Percentiles rank a stretch among this genome's conserved stretches.
Conservation (phyloP, 2,797 vertebrate genomes). For the Podarcis siculus region DNA sequence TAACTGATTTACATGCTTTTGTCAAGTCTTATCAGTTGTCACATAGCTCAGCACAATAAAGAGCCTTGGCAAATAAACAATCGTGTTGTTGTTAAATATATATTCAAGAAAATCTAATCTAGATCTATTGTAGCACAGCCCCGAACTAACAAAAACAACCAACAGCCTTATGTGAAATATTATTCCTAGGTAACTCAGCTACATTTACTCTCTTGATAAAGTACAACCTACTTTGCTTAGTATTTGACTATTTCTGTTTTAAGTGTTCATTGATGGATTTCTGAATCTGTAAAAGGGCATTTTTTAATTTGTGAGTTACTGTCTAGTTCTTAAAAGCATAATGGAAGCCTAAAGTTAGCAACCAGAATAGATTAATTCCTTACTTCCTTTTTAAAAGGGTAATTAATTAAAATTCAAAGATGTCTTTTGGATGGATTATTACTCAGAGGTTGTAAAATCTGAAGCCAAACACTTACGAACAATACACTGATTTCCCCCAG, state of each 20-base stretch:
- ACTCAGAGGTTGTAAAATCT: background rate
- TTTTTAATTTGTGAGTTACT: accelerated
- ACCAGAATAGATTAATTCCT: background rate
- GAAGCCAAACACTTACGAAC: constrained; percentile 80
- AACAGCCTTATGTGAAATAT: background rate
- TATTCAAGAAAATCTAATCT: background rate
- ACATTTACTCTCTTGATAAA: background rate
- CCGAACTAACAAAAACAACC: constrained; percentile 6
- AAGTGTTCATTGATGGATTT: background rate
- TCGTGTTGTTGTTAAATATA: background rate
- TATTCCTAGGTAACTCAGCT: background rate
- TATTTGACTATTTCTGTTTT: background rate
- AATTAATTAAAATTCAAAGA: background rate
- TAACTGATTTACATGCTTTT: constrained; percentile 3
- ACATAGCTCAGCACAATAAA: background rate
- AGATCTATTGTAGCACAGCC: constrained; percentile 11
- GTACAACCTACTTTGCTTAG: background rate
- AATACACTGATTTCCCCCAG: constrained; percentile 83
- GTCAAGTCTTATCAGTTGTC: constrained; percentile 2
- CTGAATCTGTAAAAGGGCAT: background rate
- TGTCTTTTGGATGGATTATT: background rate
- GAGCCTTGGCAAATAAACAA: background rate
- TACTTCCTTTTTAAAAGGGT: background rate
- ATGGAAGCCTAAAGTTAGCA: background rate
- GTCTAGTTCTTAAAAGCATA: background rate